A percentile compares a stretch with the other conserved stretches of the same genome.
Evolutionary conservation across 2,888 invertebrate species (phyloP).

Genomic region (Pachycephus smyrnensis): DNA sequence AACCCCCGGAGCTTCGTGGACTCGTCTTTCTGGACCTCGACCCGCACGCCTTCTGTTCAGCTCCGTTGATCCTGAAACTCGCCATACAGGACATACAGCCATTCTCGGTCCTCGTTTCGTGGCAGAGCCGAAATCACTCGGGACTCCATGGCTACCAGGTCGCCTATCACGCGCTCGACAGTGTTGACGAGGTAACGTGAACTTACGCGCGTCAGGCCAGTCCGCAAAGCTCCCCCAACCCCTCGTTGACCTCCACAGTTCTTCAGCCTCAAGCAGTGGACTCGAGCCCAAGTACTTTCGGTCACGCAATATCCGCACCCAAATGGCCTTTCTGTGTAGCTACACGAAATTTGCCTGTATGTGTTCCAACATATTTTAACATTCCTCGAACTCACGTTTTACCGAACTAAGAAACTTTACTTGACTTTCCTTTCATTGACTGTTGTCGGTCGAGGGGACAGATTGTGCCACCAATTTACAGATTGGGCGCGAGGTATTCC

Average conservation of each 20-base stretch:
- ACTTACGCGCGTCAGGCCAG: neutral
- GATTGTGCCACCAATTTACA: too few relatives aligned
- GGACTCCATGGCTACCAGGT: constrained; percentile 88
- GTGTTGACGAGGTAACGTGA: constrained; percentile 69
- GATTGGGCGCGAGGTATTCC: too few relatives aligned
- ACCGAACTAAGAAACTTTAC: neutral
- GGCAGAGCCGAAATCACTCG: constrained; percentile 90
- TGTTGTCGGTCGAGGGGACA: neutral
- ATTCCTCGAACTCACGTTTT: neutral
- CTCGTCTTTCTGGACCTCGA: constrained; percentile 81
- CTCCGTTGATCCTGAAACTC: constrained; percentile 84
- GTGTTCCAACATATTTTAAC: neutral
- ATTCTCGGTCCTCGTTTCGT: constrained; percentile 86
- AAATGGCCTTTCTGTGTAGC: neutral
- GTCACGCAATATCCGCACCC: neutral
- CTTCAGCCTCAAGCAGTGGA: too few relatives aligned
- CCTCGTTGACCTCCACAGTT: neutral
- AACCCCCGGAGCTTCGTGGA: constrained; percentile 84
- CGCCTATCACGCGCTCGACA: constrained; percentile 81
- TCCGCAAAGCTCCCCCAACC: neutral
- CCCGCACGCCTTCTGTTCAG: constrained; percentile 86
- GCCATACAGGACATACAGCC: constrained; percentile 91
- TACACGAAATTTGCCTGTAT: neutral
- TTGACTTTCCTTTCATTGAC: neutral
- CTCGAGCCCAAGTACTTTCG: too few relatives aligned